Base-by-base conservation (phyloP, 2,113 vertebrate species). In the Suricata suricatta region DNA sequence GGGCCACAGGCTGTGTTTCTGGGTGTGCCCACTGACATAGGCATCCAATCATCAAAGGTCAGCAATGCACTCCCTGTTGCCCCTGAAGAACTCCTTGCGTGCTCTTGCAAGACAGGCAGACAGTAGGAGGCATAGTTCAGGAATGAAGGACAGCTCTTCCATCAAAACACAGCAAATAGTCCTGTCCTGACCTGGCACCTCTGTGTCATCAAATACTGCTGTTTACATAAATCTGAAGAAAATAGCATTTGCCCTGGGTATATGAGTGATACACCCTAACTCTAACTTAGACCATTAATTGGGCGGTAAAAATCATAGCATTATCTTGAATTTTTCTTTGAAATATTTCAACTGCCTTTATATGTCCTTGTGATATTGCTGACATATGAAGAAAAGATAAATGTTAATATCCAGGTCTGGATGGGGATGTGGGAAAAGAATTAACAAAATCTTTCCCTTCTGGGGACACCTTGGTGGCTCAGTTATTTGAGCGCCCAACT, bases 191-290 rank as follows among this genome's bases (percentile, higher is more conserved):
- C 17, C 15, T 19, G 1, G 15, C 6, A 4, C 60, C 17, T 57
- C 69, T 83, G 41, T 63, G 44, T 81, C 91, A 33, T 74, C 31
- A 33, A 44, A 38, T 41, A 66, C 72, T 25, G 27, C 19, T 31
- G 10, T n/a, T 60, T 23, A 85, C 11, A 12, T 57, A 35, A 29
- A 5, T 21, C 15, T 63, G 69, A 88, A 79, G 57, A 57, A 86
- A 74, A 44, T 10, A 68, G 16, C 14, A 19, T 23, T 71, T 63
- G 38, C 64, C 38, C 81, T 38, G 29, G 27, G 7, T 14, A 44
- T 17, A 10, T 21, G 17, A n/a, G 25, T 0, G 1, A 21, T 6
- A 52, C 4, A 1, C n/a, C 35, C 4, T 16, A 14, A 15, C 9
- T 52, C 38, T 44, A 47, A 91, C 60, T 50, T 31, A 19, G 54